phyloP scores from a whole-genome alignment of 2,888 invertebrate species.

The Pollenia angustigena region DNA sequence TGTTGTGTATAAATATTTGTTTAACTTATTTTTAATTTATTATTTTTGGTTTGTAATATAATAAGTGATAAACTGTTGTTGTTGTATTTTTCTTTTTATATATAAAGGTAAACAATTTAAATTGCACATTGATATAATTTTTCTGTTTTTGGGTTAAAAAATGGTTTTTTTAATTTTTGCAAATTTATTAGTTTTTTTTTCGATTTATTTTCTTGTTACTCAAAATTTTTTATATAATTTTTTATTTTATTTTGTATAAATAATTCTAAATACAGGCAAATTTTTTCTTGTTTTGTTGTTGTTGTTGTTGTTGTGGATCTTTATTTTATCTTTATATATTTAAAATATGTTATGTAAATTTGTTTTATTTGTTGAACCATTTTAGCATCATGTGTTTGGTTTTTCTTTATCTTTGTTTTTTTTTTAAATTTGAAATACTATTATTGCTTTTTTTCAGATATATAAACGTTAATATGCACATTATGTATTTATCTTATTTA shows the following conservation, averaged over 20 bases:
- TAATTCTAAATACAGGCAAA: constrained; percentile 78
- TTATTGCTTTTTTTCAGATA: constrained; percentile 70
- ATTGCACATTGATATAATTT: constrained; percentile 81
- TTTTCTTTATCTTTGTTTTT: constrained; percentile 48
- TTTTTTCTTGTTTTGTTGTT: constrained; percentile 51
- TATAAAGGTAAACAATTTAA: constrained; percentile 74
- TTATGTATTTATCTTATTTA: constrained; percentile 43
- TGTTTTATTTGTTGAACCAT: constrained; percentile 74
- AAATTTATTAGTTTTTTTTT: constrained; percentile 70
- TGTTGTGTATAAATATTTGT: constrained; percentile 74
- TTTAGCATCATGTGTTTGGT: constrained; percentile 3
- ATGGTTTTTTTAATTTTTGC: constrained; percentile 8
- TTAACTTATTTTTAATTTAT: constrained; percentile 23
- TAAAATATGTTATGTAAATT: constrained; percentile 78
- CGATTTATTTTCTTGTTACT: constrained; percentile 45
- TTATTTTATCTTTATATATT: constrained; percentile 70
- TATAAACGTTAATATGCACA: constrained; percentile 65
- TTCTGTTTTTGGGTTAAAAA: constrained; percentile 74
- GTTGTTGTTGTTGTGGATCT: background rate
- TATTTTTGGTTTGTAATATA: constrained; percentile 19
- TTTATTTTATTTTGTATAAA: constrained; percentile 60
- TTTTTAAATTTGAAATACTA: constrained; percentile 70
- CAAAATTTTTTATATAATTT: constrained; percentile 62
- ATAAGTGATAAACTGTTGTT: constrained; percentile 57
- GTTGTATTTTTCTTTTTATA: constrained; percentile 75